Conservation (phyloP, 2,888 invertebrate genomes). For the Tenthredo distinguenda region DNA sequence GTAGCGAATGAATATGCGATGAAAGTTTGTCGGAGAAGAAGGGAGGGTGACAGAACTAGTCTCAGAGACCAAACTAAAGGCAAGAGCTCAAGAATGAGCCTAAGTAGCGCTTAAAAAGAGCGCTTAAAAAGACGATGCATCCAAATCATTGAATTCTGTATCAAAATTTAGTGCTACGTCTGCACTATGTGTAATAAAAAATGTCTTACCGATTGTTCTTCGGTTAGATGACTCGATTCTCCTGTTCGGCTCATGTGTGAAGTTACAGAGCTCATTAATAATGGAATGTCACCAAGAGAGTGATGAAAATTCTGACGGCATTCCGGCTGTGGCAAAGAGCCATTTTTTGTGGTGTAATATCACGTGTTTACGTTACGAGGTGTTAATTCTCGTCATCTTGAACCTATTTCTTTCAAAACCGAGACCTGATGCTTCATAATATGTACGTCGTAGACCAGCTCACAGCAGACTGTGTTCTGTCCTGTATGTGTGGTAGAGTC, state of each 20-base stretch:
- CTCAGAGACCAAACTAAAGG: not conserved
- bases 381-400: constrained; percentile 17
- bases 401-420: constrained; percentile 28
- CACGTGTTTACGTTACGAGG: not conserved
- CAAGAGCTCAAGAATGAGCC: not conserved
- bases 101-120: too few species aligned
- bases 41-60: not conserved
- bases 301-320: not conserved
- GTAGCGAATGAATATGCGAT: constrained; percentile 11
- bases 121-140: not conserved
- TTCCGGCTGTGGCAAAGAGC: not conserved
- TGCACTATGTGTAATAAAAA: not conserved
- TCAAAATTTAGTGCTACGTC: not conserved
- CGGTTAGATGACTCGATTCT: not conserved
- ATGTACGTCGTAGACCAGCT: not conserved
- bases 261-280: not conserved
- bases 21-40: constrained; percentile 5
- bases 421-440: not conserved
- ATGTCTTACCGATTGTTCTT: not conserved
- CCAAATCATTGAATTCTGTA: not conserved
- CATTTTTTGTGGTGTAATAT: not conserved
- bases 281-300: not conserved
- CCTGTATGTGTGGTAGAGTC: not conserved
- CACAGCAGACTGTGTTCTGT: not conserved
- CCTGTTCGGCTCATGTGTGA: not conserved